phyloP scores from a whole-genome alignment of 2,113 vertebrate genomes.

The Pterocles orientalis region DNA sequence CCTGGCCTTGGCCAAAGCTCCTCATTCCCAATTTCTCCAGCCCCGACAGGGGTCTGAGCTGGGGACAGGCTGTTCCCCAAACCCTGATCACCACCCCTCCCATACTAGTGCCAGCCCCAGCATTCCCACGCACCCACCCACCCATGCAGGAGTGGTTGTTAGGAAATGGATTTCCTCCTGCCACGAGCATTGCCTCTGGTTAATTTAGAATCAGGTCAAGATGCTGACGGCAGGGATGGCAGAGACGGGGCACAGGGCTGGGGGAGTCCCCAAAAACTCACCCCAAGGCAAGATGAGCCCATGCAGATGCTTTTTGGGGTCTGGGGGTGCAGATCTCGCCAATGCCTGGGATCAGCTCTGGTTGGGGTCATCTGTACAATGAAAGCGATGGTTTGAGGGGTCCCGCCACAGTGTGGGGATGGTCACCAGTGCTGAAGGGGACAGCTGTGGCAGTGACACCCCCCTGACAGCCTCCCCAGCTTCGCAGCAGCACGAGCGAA shows the following conservation, averaged over 20 bases:
- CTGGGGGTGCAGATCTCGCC: background rate
- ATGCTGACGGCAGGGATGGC: background rate
- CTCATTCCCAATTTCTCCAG: background rate
- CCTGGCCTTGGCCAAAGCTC: background rate
- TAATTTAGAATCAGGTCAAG: background rate
- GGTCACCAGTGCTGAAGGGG: fast-evolving
- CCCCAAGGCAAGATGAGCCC: background rate
- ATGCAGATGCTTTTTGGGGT: background rate
- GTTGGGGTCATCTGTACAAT: fast-evolving
- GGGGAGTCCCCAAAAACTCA: background rate
- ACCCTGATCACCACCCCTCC: too few species aligned
- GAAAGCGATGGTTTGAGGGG: background rate
- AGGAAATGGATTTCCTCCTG: background rate
- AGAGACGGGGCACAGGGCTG: background rate
- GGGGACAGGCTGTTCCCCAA: background rate
- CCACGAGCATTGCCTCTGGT: fast-evolving
- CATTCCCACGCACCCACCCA: background rate
- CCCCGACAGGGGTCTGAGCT: fast-evolving
- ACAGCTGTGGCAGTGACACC: fast-evolving
- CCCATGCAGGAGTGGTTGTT: background rate
- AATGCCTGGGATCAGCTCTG: background rate
- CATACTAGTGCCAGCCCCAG: fast-evolving
- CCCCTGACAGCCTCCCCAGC: background rate
- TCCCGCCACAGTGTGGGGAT: background rate
- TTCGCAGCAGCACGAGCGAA: fast-evolving